Percentiles rank a stretch among this genome's conserved stretches.
Evolutionary conservation across 2,113 vertebrate species (phyloP).

Genomic region (Cephalopholis sonnerati): DNA sequence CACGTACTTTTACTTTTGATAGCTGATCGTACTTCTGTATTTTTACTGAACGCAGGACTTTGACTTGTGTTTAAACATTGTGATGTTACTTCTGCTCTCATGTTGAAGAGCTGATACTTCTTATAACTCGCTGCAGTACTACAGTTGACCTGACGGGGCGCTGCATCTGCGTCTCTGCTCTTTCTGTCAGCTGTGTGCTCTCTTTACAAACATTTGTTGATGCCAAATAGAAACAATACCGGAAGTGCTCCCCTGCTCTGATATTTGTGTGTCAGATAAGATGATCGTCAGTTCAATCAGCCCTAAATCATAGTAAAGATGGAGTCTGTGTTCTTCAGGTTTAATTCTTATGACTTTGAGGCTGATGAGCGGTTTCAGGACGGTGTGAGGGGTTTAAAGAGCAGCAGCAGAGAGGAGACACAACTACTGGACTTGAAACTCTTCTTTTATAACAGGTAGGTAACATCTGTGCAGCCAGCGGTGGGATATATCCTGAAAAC

Average conservation of each 20-base stretch:
- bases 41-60: not conserved
- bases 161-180: not conserved
- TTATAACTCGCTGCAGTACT: not conserved
- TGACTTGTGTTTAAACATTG: not conserved
- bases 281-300: rapidly evolving
- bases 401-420: not conserved
- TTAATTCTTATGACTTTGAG: slow-evolving; percentile 77
- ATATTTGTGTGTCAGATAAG: no score
- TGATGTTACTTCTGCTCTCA: not conserved
- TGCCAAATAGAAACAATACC: not conserved
- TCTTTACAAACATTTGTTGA: slow-evolving; percentile 42
- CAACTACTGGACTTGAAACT: slow-evolving; percentile 73
- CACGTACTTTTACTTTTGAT: no score
- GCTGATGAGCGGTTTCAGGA: slow-evolving; percentile 68
- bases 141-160: not conserved
- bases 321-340: slow-evolving; percentile 76
- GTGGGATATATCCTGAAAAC: not conserved
- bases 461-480: not conserved
- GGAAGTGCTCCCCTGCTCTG: slow-evolving; percentile 1
- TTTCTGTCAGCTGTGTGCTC: not conserved
- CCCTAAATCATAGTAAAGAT: slow-evolving; percentile 2
- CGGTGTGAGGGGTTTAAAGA: slow-evolving; percentile 60
- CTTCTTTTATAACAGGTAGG: slow-evolving; percentile 83
- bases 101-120: not conserved
- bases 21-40: not conserved